Percentiles rank a stretch among this genome's conserved stretches.
These are phyloP conservation scores for Maccullochella peelii DNA, from an alignment of 2,113 vertebrate species.

Conservation along the genomic window DNA sequence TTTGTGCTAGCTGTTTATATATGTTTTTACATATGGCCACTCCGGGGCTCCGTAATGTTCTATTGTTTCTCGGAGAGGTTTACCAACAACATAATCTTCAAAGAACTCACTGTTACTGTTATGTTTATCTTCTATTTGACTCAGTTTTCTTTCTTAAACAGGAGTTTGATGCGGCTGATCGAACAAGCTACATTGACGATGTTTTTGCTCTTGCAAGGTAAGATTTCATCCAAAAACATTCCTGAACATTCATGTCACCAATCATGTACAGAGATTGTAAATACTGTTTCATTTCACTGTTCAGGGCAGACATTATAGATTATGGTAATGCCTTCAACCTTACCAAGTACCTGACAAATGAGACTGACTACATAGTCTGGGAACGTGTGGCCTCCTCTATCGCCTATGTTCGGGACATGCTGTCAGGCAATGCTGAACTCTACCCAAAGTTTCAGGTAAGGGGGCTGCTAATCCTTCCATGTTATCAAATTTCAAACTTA, in stretches of 20 bases:
- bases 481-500: neutral
- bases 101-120: neutral
- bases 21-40: no score
- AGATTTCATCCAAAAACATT: neutral
- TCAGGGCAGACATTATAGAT: slow-evolving; percentile 87
- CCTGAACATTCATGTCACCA: neutral
- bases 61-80: neutral
- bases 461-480: neutral
- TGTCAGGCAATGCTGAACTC: slow-evolving; percentile 83
- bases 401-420: slow-evolving; percentile 90
- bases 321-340: slow-evolving; percentile 88
- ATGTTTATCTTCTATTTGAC: neutral
- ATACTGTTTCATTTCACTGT: slow-evolving; percentile 45
- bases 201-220: slow-evolving; percentile 91
- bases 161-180: slow-evolving; percentile 84
- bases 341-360: slow-evolving; percentile 87
- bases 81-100: neutral
- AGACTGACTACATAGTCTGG: slow-evolving; percentile 91
- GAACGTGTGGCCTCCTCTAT: slow-evolving; percentile 84
- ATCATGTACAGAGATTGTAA: neutral
- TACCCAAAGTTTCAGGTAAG: slow-evolving; percentile 90
- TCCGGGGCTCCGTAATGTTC: no score
- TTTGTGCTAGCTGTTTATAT: no score
- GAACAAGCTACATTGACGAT: slow-evolving; percentile 87
- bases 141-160: slow-evolving; percentile 43